phyloP scores from a whole-genome alignment of 2,888 invertebrate species.

The Spodoptera picta region DNA sequence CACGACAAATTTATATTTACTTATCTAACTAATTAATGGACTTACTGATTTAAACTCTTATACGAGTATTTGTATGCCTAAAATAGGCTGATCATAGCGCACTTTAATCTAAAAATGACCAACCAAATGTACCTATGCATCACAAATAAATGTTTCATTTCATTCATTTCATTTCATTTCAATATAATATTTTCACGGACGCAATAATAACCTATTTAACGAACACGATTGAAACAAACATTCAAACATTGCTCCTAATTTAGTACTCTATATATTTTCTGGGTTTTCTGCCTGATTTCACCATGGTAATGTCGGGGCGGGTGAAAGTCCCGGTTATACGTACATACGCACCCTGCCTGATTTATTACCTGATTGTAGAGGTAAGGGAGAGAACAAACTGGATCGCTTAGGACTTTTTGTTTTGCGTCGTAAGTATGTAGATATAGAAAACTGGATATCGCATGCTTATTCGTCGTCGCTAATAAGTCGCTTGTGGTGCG shows the following conservation, averaged over 20 bases:
- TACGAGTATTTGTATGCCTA: too few species aligned
- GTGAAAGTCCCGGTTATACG: conserved; percentile 35
- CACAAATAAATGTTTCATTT: too few species aligned
- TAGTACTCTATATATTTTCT: conserved; percentile 34
- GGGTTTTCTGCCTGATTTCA: conserved; percentile 46
- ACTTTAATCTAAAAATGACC: too few species aligned
- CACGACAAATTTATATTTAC: too few species aligned
- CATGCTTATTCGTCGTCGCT: too few species aligned
- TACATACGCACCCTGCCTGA: conserved; percentile 41
- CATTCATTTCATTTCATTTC: too few species aligned
- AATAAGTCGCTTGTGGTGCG: too few species aligned
- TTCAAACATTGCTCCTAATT: conserved; percentile 38
- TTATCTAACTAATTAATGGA: too few species aligned
- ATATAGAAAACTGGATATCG: too few species aligned
- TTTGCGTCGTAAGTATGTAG: background rate
- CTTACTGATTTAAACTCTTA: too few species aligned
- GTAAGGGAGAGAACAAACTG: conserved; percentile 30
- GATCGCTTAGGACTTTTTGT: conserved; percentile 26
- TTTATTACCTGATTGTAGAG: conserved; percentile 39
- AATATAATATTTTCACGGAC: background rate
- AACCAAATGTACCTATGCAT: too few species aligned
- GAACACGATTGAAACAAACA: conserved; percentile 47
- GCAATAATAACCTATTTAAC: conserved; percentile 33
- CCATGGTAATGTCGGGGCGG: conserved; percentile 47
- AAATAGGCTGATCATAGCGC: too few species aligned